Base-by-base conservation (phyloP, 2,888 invertebrate genomes). In the Pseudoips prasinana region DNA sequence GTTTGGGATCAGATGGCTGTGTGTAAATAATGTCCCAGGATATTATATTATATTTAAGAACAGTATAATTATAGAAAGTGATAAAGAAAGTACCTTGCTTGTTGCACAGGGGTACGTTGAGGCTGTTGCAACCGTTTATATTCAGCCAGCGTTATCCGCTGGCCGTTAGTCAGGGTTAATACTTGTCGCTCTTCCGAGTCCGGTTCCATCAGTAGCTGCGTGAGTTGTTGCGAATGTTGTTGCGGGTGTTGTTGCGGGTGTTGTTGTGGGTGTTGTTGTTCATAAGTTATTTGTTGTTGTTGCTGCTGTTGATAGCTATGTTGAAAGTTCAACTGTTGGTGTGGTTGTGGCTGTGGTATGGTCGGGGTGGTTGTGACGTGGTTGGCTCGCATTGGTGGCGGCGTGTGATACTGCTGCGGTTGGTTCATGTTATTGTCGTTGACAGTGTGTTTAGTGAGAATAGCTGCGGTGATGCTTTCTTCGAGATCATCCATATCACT, bases 401-500 rank as follows among this genome's bases (percentile, higher is more conserved):
- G 67, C 0, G 76, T 62, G 38, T 77, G 75, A 46, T 69, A 82
- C 33, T 80, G 81, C 34, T 73, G 80, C 0, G 75, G 65, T 2
- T 57, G 47, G 24, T 44, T 67, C 26, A 69, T 52, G 25, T 52
- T n/a, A 20, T 20, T 64, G 6, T 84, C 83, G 10, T 48, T 70
- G 1, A 77, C 73, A 0, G 77, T 68, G 43, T 77, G 76, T 41
- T 87, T 88, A 23, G 77, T 78, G 8, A 90, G 69, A 43, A 89
- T 87, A 1, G 90, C 90, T 2, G 90, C 90, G 5, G 88, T 85
- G 39, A 90, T 90, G 46, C 90, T 90, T 22, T 90, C 89, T 56
- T 90, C 90, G 14, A 90, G 71, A 58, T 90, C 90, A 37, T 88
- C 90, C 81, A 89, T 81, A 35, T 88, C 89, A 33, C 73, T 84